Evolutionary conservation across 1,140 invertebrate genomes (phyloP), one percentile per base, ranked within the genome.

Genomic region (Scaptomyza graminum): DNA sequence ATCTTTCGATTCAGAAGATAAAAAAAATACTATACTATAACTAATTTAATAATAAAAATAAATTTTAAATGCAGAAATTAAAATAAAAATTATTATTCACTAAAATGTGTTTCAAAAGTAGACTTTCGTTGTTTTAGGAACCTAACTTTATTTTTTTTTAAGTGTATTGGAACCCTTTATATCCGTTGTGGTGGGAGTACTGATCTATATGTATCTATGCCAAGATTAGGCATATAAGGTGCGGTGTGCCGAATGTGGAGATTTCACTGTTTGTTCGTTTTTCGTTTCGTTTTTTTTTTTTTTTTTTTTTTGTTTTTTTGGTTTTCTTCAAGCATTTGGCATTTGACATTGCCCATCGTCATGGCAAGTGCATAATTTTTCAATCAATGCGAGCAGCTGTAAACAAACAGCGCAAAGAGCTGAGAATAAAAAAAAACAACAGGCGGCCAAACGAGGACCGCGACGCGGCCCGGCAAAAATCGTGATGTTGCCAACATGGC

Each of bases 301-400:
- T 28, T 44, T 18, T 57, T 44, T 60, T 55, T 60, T 16, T 56
- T n/a, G n/a, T 50, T 44, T 56, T 44, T 28, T 44, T 18, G 52
- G 39, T 60, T 55, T 60, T 16, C 51, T 70, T 71, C 70, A 64
- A 28, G 56, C 49, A 50, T 74, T 80, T 76, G 82, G 80, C 80
- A 72, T 85, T 85, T 83, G 76, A 81, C 72, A 70, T 79, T 84
- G 81, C 75, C 80, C 80, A 84, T 67, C 77, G 82, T 75, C 82
- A 87, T 85, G 83, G 82, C 82, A 87, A 87, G 82, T 87, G 82
- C 82, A 87, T 87, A 87, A 87, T 87, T 87, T 87, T 87, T 87
- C 82, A 87, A 87, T 87, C 82, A 87, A 88, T 79, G 78, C 84
- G 54, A 88, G 78, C 82, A 87, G 82, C 82, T 85, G 81, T 85